Base-by-base conservation (phyloP, 2,888 invertebrate genomes). In the Galeopsomyia nigrocyanea region DNA sequence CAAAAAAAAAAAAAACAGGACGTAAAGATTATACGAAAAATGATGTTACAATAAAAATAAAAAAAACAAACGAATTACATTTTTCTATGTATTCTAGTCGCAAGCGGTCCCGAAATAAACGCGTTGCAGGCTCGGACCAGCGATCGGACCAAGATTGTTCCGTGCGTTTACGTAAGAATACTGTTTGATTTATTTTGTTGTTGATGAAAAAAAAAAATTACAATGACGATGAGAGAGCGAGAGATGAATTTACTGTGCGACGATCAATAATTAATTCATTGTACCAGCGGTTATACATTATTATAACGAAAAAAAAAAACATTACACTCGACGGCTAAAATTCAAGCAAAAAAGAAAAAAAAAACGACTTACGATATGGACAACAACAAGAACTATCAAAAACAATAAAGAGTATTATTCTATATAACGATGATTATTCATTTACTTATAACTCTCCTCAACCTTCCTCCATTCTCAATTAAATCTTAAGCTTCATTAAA, bases 381-480 rank as follows among this genome's bases (percentile, higher is more conserved):
- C 80, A 82, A 83, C 81, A 83, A 82, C 79, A 83, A 83, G 79
- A 83, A 83, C 82, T 83, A 85, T 84, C 82, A 84, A 85, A 84
- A 84, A 85, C 81, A 85, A 86, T 86, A 86, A 86, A 86, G 86
- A 86, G 84, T 86, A 86, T 86, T 86, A 86, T 86, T 86, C 85
- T 86, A 86, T 86, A 86, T 83, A 76, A 80, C 76, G 80, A 80
- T 79, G 78, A 75, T 79, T 67, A 73, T 73, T 72, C 51, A 31
- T 67, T 71, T 65, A 31, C 55, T 60, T 53, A 50, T 31, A 46
- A 19, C 55, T 26, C 5, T 14, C 7, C 62, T 50, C 16, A 3
- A 51, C 5, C 19, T 22, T 53, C n/a, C 7, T 13, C 39, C 39
- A 39, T 13, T 39, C 39, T 31, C 39, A 13, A 39, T 39, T 3